Base-by-base conservation (phyloP, 2,113 vertebrate species). In the Mus spicilegus region DNA sequence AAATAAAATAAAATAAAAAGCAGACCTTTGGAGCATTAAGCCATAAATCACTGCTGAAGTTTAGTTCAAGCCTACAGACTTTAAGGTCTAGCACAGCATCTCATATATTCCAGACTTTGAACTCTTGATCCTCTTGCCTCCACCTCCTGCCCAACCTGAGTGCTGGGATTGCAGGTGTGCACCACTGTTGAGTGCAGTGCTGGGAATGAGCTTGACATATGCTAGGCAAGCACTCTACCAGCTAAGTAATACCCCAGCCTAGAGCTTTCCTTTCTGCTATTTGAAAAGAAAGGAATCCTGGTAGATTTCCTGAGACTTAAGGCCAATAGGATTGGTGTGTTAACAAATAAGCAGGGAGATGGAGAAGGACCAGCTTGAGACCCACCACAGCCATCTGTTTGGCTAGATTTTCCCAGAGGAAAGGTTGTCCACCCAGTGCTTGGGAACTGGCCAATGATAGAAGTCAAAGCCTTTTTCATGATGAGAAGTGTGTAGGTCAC, bases 61-160 rank as follows among this genome's bases (percentile, higher is more conserved):
- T 33, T 36, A 51, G 85, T 82, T 97, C 89, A 92, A 86, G 95
- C 87, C 28, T 56, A 13, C 75, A 80, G 78, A 97, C 81, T 63
- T 28, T 7, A 63, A 63, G 16, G 58, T 63, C 56, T 42, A 61
- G 26, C 36, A 17, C n/a, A 9, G 56, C 4, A 26, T 33, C 61
- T 85, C 61, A 20, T 33, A 26, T 26, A 42, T 28, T 42, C 81
- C 58, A 5, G 7, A 84, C 56, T 14, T 42, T 39, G 80, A 28
- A 80, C 49, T 80, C 30, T 7, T 4, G 16, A 33, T 16, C 54
- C 80, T 82, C 36, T 12, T 82, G 78, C 70, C 70, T n/a, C 70
- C 19, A 70, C 78, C 78, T 58, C 33, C 33, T 81, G 77, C 51
- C 33, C 7, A 3, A 19, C 36, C 78, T 58, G 54, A 81, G 36